phyloP scores from a whole-genome alignment of 2,797 vertebrate genomes.

The Chlorospingus semifuscus region DNA sequence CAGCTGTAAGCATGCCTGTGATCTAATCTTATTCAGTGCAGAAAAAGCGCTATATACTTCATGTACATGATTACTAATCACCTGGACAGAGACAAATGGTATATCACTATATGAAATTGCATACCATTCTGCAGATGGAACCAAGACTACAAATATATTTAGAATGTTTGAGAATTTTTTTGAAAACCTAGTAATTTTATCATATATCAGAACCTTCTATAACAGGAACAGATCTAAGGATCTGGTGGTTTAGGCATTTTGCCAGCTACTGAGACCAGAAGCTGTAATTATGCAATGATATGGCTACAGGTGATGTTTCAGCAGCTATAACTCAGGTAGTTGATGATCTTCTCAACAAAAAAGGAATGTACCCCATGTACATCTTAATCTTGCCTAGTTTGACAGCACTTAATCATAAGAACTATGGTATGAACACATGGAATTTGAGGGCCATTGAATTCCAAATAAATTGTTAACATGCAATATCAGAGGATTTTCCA shows the following conservation, averaged over 20 bases:
- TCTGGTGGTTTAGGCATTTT: background rate
- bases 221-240: background rate
- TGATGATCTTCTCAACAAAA: background rate
- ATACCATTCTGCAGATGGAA: background rate
- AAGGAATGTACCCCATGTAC: background rate
- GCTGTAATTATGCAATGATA: background rate
- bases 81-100: background rate
- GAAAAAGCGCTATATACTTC: background rate
- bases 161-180: background rate
- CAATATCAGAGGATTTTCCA: background rate
- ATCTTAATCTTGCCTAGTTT: background rate
- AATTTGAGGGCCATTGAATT: background rate
- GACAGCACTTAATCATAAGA: background rate
- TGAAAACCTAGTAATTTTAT: constrained; percentile 20
- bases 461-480: background rate
- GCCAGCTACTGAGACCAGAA: background rate
- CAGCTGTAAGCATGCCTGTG: background rate
- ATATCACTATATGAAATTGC: background rate
- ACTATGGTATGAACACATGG: background rate
- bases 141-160: background rate
- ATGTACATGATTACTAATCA: background rate
- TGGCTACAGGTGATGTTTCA: background rate
- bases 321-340: background rate
- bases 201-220: background rate
- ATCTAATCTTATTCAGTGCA: background rate